Percentiles rank a stretch among this genome's conserved stretches.
Conservation (phyloP, 1,140 invertebrate genomes). For the Lasioglossum baleicum region DNA sequence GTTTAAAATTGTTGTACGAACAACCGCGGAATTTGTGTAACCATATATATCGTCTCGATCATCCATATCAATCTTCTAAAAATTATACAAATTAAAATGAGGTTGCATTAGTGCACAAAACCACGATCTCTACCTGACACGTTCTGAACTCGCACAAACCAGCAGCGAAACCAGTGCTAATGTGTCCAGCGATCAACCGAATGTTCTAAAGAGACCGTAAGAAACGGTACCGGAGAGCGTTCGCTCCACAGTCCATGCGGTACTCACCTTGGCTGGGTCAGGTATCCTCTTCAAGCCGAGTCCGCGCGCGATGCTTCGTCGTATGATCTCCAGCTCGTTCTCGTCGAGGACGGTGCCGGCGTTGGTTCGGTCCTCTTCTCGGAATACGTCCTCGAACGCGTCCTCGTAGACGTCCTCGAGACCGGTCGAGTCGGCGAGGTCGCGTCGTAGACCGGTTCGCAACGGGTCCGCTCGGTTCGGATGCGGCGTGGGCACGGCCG, state of each 20-base stretch:
- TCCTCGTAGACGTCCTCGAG: constrained; percentile 45
- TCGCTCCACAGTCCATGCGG: too few species aligned
- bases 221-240: not conserved
- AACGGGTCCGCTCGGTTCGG: not conserved
- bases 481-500: constrained; percentile 20
- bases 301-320: constrained; percentile 75
- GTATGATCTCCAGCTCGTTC: constrained; percentile 72
- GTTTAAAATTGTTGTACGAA: too few species aligned
- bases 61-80: too few species aligned
- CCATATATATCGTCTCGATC: too few species aligned
- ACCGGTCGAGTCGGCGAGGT: constrained; percentile 40
- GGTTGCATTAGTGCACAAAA: too few species aligned
- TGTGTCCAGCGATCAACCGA: too few species aligned
- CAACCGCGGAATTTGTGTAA: too few species aligned
- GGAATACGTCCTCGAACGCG: constrained; percentile 33
- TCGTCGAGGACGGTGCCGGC: constrained; percentile 46
- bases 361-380: constrained; percentile 21
- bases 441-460: constrained; percentile 19
- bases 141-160: too few species aligned
- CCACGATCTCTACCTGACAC: too few species aligned
- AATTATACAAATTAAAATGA: too few species aligned
- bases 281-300: constrained; percentile 77
- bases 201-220: too few species aligned
- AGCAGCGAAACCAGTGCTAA: too few species aligned
- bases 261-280: constrained; percentile 68